Conservation (phyloP, 1,140 invertebrate species). For the Drosophila tani region DNA sequence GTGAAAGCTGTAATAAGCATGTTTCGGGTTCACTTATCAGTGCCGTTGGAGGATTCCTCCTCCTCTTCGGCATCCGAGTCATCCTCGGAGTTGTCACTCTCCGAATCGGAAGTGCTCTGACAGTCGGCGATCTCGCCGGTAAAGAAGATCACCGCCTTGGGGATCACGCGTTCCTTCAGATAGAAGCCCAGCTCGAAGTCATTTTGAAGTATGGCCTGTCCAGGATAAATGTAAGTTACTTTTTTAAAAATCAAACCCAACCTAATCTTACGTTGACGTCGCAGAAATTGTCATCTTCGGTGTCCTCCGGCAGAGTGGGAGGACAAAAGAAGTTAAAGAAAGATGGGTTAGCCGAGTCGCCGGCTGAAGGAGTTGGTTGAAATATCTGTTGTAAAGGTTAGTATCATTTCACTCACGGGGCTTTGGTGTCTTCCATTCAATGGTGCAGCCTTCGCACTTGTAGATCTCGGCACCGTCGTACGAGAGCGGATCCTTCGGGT, state of each 20-base stretch:
- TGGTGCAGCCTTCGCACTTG: conserved; percentile 90
- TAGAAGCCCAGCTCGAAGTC: conserved; percentile 97
- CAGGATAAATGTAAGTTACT: neutral
- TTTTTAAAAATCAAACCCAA: neutral
- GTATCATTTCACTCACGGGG: conserved; percentile 89
- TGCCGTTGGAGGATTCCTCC: conserved; percentile 49
- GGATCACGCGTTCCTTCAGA: conserved; percentile 93
- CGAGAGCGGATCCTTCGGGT: conserved; percentile 93
- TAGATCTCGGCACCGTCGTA: conserved; percentile 97
- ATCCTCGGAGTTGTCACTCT: conserved; percentile 88
- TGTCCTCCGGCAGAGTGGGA: conserved; percentile 85
- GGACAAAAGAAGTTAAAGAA: conserved; percentile 98
- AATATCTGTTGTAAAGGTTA: neutral
- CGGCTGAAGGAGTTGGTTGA: neutral
- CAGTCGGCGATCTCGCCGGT: conserved; percentile 91
- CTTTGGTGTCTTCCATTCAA: conserved; percentile 88
- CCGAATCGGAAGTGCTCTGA: conserved; percentile 67
- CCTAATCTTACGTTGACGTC: conserved; percentile 72
- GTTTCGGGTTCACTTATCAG: conserved; percentile 41
- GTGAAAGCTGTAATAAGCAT: conserved; percentile 7
- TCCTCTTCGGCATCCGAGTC: conserved; percentile 81
- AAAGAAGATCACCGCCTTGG: conserved; percentile 94
- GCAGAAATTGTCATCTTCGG: conserved; percentile 58
- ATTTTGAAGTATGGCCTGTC: conserved; percentile 86
- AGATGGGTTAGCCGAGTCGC: conserved; percentile 67